A percentile compares a stretch with the other conserved stretches of the same genome.
phyloP scores from a whole-genome alignment of 2,888 invertebrate genomes.

The Drosophila seclusa region DNA sequence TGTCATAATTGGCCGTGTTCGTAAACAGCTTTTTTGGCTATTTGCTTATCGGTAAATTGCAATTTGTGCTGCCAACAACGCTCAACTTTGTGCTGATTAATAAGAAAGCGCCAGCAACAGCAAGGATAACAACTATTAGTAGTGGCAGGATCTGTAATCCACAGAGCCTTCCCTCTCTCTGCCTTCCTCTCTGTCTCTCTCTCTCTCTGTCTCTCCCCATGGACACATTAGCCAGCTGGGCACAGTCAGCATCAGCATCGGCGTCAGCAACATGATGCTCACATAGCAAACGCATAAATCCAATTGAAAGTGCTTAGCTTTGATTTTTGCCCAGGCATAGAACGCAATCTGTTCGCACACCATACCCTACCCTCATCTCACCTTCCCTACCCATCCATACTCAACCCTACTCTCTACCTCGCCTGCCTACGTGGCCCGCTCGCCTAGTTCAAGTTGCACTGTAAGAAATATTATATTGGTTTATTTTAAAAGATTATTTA shows the following conservation, averaged over 20 bases:
- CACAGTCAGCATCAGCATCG: constrained; percentile 20
- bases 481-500: neutral
- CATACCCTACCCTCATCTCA: neutral
- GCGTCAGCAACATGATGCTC: constrained; percentile 29
- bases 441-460: constrained; percentile 46
- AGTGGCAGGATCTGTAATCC: constrained; percentile 3
- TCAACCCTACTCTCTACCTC: neutral
- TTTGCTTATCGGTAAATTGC: constrained; percentile 81
- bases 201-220: constrained; percentile 28
- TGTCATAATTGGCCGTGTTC: constrained; percentile 60
- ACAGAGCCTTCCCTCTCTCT: neutral
- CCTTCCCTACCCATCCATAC: no score
- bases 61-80: constrained; percentile 58
- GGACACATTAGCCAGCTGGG: constrained; percentile 72
- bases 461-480: neutral
- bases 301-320: constrained; percentile 81
- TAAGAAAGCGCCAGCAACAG: constrained; percentile 60
- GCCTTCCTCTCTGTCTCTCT: neutral
- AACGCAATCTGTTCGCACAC: neutral
- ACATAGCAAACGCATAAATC: constrained; percentile 80
- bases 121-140: constrained; percentile 15
- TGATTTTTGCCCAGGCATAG: constrained; percentile 66
- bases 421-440: neutral
- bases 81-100: constrained; percentile 73
- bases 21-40: constrained; percentile 76